These are phyloP conservation scores for Cetoscarus ocellatus DNA, from an alignment of 2,797 vertebrate species.

Conservation along the genomic window DNA sequence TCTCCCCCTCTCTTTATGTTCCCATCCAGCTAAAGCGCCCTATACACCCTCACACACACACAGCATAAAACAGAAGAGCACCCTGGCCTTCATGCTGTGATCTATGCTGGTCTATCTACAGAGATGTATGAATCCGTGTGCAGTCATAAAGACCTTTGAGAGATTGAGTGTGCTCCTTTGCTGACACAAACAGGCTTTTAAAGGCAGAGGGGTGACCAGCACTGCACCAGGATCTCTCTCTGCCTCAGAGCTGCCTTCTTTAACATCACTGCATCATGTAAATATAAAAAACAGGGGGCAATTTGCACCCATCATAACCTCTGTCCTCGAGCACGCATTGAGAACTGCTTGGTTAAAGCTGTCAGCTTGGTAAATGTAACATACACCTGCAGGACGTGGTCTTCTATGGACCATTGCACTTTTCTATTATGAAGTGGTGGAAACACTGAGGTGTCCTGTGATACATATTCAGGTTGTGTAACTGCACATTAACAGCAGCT, in stretches of 20 bases:
- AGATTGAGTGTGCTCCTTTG: conserved; percentile 25
- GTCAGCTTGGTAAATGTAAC: not conserved
- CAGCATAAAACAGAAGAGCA: conserved; percentile 6
- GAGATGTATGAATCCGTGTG: conserved; percentile 30
- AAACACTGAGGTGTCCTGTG: not conserved
- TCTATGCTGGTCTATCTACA: conserved; percentile 20
- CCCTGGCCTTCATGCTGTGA: conserved; percentile 25
- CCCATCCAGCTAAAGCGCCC: conserved; percentile 6
- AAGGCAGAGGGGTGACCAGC: not conserved
- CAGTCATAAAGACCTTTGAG: conserved; percentile 41
- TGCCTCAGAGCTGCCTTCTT: not conserved
- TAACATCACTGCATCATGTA: not conserved
- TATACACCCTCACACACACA: conserved; percentile 1
- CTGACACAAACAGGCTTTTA: conserved; percentile 26
- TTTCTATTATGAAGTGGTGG: conserved; percentile 15
- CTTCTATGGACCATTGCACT: conserved; percentile 16
- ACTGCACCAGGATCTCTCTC: not conserved
- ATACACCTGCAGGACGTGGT: conserved; percentile 5
- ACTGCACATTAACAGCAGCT: conserved; percentile 11
- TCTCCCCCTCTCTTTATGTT: conserved; percentile 32
- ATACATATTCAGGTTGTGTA: not conserved
- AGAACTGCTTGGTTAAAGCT: conserved; percentile 14
- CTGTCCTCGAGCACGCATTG: not conserved
- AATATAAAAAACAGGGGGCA: not conserved
- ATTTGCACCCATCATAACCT: conserved; percentile 15